Percentiles rank a stretch among this genome's conserved stretches.
These are phyloP conservation scores for Megaleporinus macrocephalus DNA, from an alignment of 2,113 vertebrate species.

Conservation along the genomic window DNA sequence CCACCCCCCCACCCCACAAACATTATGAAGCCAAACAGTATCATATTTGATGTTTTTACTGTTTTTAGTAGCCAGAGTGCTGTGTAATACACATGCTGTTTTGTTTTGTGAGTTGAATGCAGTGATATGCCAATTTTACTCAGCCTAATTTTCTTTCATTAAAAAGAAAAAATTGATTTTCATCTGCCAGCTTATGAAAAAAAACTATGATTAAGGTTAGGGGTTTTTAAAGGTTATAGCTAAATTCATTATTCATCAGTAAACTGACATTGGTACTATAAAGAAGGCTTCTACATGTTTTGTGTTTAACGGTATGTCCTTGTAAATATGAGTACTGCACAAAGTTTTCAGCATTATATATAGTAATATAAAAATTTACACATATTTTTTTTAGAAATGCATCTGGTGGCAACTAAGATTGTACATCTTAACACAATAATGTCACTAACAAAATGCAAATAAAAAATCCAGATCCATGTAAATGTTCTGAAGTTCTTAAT, in stretches of 20 bases:
- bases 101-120: neutral
- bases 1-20: constrained; percentile 61
- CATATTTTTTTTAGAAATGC: too few relatives aligned
- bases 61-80: constrained; percentile 39
- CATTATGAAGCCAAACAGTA: constrained; percentile 62
- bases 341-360: too few relatives aligned
- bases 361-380: too few relatives aligned
- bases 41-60: constrained; percentile 26
- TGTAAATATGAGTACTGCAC: too few relatives aligned
- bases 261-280: too few relatives aligned
- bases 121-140: neutral
- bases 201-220: too few relatives aligned
- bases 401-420: too few relatives aligned
- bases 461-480: neutral
- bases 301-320: too few relatives aligned
- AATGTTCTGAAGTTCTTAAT: neutral
- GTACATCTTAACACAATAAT: neutral
- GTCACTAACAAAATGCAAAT: neutral
- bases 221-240: too few relatives aligned
- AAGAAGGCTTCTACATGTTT: too few relatives aligned
- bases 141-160: neutral
- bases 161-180: too few relatives aligned
- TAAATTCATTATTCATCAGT: neutral
- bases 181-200: neutral
- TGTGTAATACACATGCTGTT: neutral